Base-by-base conservation (phyloP, 2,888 invertebrate genomes). In the Lasioglossum villosulum region DNA sequence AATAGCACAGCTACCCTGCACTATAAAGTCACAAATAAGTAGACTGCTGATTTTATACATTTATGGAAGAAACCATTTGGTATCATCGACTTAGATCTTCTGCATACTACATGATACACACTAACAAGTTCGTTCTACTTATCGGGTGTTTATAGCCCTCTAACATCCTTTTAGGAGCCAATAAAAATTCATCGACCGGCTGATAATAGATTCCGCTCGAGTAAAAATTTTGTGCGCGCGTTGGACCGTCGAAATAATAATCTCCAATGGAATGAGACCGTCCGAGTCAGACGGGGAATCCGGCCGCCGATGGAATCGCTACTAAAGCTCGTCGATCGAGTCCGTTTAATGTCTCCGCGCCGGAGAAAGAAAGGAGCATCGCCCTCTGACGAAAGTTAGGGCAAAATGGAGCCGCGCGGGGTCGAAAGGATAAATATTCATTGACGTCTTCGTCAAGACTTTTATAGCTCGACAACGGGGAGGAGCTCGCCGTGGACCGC, bases 361-460 rank as follows among this genome's bases (percentile, higher is more conserved):
- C 84, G 90, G n/a, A 5, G 45, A 48, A 82, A 80, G 84, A 87
- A 90, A 86, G 80, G 83, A 86, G 83, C 83, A 90, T 86, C 86
- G 85, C 87, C 89, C 85, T 75, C 86, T n/a, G 39, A 81, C 78
- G 82, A 80, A 59, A 83, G 83, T 80, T 88, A 76, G 70, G 80
- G 70, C 79, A 83, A 86, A 89, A 90, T 88, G 92, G 86, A 91
- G 90, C 85, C 86, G 84, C 87, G 89, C 71, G 83, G 84, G 86
- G 87, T 89, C 87, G 91, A 90, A 90, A 89, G 93, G 92, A 94
- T 94, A 94, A 94, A 94, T 94, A 94, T 94, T 94, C 94, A 94
- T 94, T 93, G 94, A 93, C 93, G 94, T 93, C 93, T 93, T 94
- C 93, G 93, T 94, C 94, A 94, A 90, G 93, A 94, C 91, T 94